Conservation (phyloP, 2,797 vertebrate species). For the Bovichtus diacanthus region DNA sequence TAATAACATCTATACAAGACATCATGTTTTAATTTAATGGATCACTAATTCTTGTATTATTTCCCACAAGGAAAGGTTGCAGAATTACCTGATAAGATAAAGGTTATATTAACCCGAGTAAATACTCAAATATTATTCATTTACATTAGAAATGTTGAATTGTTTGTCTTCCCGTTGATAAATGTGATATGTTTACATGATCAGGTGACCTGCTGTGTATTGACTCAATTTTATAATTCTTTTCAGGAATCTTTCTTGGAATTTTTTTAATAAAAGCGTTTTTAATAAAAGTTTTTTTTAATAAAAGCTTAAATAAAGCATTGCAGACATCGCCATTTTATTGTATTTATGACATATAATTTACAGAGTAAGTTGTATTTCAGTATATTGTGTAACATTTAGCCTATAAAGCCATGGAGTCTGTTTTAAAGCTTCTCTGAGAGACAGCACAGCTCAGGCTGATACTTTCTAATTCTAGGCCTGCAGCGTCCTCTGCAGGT, state of each 20-base stretch:
- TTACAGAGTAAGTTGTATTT: not conserved
- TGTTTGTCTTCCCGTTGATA: too few relatives aligned
- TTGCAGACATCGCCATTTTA: not conserved
- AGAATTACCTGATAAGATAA: too few relatives aligned
- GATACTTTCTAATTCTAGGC: not conserved
- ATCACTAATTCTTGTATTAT: not conserved
- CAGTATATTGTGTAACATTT: not conserved
- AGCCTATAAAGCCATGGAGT: not conserved
- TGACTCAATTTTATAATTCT: too few relatives aligned
- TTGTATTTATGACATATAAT: fast-evolving
- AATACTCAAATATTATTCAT: too few relatives aligned
- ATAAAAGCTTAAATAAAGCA: not conserved
- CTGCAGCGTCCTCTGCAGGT: constrained; percentile 51
- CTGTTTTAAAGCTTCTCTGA: not conserved
- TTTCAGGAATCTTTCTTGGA: too few relatives aligned
- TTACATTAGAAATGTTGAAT: too few relatives aligned
- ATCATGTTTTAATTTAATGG: not conserved
- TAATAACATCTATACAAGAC: not conserved
- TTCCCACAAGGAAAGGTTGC: not conserved
- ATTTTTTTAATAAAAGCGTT: too few relatives aligned
- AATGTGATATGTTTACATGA: too few relatives aligned
- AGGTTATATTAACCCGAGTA: too few relatives aligned
- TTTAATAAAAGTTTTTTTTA: too few relatives aligned
- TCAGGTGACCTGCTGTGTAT: too few relatives aligned
- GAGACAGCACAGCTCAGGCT: not conserved